These are phyloP conservation scores for Numenius arquata DNA, from an alignment of 2,113 vertebrate genomes.

Conservation along the genomic window DNA sequence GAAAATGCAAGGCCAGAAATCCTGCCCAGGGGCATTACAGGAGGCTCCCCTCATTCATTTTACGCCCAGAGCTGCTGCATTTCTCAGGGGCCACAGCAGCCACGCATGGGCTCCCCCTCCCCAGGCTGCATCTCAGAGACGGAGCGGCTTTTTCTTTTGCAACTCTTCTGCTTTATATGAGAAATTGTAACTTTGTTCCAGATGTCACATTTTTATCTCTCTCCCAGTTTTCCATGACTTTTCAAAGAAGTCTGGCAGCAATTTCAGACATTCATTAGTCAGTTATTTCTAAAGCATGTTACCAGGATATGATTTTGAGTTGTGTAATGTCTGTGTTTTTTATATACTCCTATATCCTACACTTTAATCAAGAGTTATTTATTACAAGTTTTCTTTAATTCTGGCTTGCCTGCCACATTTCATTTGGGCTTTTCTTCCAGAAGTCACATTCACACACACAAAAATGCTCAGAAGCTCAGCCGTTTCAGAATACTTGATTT, in stretches of 20 bases:
- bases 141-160: not conserved
- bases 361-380: conserved; percentile 45
- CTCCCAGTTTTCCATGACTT: conserved; percentile 27
- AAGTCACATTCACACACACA: not conserved
- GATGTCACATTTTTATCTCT: conserved; percentile 55
- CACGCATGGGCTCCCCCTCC: fast-evolving
- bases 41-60: not conserved
- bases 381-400: conserved; percentile 18
- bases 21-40: not conserved
- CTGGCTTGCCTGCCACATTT: not conserved
- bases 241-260: conserved; percentile 56
- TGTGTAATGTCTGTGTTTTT: conserved; percentile 52
- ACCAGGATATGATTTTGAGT: conserved; percentile 19
- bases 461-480: not conserved
- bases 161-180: not conserved
- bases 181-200: conserved; percentile 22
- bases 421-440: not conserved
- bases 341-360: not conserved
- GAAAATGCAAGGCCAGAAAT: not conserved
- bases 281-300: conserved; percentile 39
- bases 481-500: not conserved
- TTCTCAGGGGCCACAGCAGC: not conserved
- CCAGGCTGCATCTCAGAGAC: not conserved
- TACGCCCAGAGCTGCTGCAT: not conserved
- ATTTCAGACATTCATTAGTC: conserved; percentile 49